A percentile compares a stretch with the other conserved stretches of the same genome.
These are phyloP conservation scores for Vombatus ursinus DNA, from an alignment of 2,113 vertebrate species.

Conservation along the genomic window DNA sequence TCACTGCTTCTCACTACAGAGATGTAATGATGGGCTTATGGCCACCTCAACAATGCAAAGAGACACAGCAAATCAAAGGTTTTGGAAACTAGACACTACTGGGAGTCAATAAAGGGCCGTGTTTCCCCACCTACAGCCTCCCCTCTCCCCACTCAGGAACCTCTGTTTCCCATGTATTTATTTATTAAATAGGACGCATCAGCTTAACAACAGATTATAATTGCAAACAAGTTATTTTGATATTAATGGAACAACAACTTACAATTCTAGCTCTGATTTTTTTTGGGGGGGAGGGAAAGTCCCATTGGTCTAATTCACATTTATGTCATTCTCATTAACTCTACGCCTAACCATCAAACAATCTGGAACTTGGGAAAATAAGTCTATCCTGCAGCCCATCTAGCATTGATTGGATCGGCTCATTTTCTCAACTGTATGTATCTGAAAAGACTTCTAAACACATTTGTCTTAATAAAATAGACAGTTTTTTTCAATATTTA, in stretches of 20 bases:
- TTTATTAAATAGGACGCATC: background rate
- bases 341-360: background rate
- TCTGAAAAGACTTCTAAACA: constrained; percentile 2
- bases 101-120: background rate
- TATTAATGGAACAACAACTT: constrained; percentile 45
- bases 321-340: constrained; percentile 44
- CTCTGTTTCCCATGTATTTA: background rate
- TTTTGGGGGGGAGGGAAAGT: background rate
- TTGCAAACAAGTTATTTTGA: constrained; percentile 64
- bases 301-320: constrained; percentile 32
- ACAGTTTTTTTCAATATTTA: constrained; percentile 44
- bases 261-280: constrained; percentile 44
- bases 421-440: constrained; percentile 29
- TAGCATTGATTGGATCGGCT: constrained; percentile 19
- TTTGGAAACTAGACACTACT: constrained; percentile 25
- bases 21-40: background rate
- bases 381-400: background rate
- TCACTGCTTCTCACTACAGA: fast-evolving
- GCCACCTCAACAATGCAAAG: constrained; percentile 24
- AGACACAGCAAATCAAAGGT: constrained; percentile 19
- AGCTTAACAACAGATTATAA: constrained; percentile 1
- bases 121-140: background rate
- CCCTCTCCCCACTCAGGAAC: background rate
- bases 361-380: constrained; percentile 31
- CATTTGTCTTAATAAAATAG: constrained; percentile 62